Evolutionary conservation across 2,888 invertebrate species (phyloP).

Genomic region (Nephrotoma flavescens): DNA sequence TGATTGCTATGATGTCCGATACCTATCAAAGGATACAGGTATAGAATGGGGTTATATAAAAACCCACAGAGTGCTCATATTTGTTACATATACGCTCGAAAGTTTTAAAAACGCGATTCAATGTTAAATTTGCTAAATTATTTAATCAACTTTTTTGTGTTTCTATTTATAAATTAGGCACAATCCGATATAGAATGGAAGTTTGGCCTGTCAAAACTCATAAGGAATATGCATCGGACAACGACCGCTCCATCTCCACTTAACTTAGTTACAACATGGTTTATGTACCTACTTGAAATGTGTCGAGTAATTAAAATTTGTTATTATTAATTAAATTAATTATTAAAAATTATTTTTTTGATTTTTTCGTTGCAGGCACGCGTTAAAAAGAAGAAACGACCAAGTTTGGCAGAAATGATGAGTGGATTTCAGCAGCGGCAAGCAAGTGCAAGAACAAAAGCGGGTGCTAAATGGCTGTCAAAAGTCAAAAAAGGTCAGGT

Average conservation of each 20-base stretch:
- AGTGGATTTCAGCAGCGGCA: constrained; percentile 49
- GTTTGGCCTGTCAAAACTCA: constrained; percentile 94
- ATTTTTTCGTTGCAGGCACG: constrained; percentile 35
- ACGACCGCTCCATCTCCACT: constrained; percentile 96
- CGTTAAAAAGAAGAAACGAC: constrained; percentile 55
- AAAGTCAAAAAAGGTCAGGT: constrained; percentile 78
- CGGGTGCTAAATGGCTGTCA: constrained; percentile 77
- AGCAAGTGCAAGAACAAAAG: constrained; percentile 70
- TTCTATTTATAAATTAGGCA: constrained; percentile 40
- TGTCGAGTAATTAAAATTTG: constrained; percentile 44
- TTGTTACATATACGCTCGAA: not conserved
- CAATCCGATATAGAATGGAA: constrained; percentile 99
- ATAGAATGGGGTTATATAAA: constrained; percentile 27
- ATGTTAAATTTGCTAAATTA: not conserved
- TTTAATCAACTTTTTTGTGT: not conserved
- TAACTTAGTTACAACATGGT: constrained; percentile 90
- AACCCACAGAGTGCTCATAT: not conserved
- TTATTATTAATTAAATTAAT: not conserved
- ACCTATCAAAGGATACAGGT: constrained; percentile 98
- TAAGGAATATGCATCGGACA: constrained; percentile 96
- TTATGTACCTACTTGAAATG: constrained; percentile 66
- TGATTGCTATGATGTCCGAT: constrained; percentile 99
- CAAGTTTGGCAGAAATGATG: constrained; percentile 73
- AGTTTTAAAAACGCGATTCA: not conserved
- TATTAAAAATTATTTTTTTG: not conserved